Evolutionary conservation across 2,797 vertebrate species (phyloP).

Genomic region (Sternarchorhynchus goeldii): DNA sequence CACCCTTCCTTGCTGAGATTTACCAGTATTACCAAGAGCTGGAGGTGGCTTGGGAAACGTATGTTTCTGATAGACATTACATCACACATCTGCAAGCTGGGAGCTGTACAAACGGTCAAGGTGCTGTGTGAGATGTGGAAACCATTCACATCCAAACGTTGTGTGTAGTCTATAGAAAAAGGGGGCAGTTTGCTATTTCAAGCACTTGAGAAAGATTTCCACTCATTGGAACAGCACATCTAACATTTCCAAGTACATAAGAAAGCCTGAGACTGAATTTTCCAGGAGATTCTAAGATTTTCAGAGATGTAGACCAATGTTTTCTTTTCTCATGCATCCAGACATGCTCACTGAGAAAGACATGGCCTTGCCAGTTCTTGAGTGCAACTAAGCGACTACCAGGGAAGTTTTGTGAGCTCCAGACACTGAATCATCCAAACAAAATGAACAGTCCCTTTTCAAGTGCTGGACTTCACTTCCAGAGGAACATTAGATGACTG

Average conservation of each 20-base stretch:
- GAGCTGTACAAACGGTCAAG: slow-evolving; percentile 18
- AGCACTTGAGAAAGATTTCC: too few relatives aligned
- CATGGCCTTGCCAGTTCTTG: too few relatives aligned
- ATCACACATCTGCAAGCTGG: not conserved
- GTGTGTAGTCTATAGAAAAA: not conserved
- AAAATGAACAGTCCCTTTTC: slow-evolving; percentile 7
- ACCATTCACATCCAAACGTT: not conserved
- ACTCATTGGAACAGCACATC: too few relatives aligned
- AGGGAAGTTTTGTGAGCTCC: not conserved
- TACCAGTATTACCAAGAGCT: not conserved
- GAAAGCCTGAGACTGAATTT: too few relatives aligned
- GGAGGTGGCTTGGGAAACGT: not conserved
- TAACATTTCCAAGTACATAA: too few relatives aligned
- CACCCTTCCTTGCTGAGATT: not conserved
- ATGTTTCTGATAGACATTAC: slow-evolving; percentile 11
- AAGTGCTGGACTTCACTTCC: not conserved
- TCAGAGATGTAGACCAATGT: too few relatives aligned
- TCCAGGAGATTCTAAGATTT: too few relatives aligned
- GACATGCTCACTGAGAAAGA: too few relatives aligned
- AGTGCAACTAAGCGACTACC: not conserved
- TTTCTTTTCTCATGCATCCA: too few relatives aligned
- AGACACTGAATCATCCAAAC: not conserved
- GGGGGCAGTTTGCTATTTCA: too few relatives aligned
- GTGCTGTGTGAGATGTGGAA: not conserved
- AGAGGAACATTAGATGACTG: not conserved